Evolutionary conservation across 1,140 invertebrate genomes (phyloP).

Genomic region (silkworm (Bombyx mori)): ASM3026992v2 NC_085107.1:4067501-4068000

Average conservation of each 20-base stretch:
- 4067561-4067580: too few relatives aligned
- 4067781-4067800: conserved; percentile 35
- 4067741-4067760: conserved; percentile 54
- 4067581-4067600: conserved; percentile 1
- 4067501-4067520: too few relatives aligned
- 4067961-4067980: background rate
- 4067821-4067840: background rate
- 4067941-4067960: background rate
- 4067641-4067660: conserved; percentile 56
- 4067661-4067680: conserved; percentile 50
- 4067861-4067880: conserved; percentile 8
- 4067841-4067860: conserved; percentile 4
- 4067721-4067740: conserved; percentile 53
- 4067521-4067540: too few relatives aligned
- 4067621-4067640: conserved; percentile 34
- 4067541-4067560: too few relatives aligned
- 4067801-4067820: background rate
- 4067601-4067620: conserved; percentile 12
- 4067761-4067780: conserved; percentile 36
- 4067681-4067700: conserved; percentile 47
- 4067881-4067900: conserved; percentile 11
- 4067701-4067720: conserved; percentile 43
- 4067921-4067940: background rate
- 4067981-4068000: background rate
- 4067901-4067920: conserved; percentile 9